A percentile compares a stretch with the other conserved stretches of the same genome.
Evolutionary conservation across 2,888 invertebrate species (phyloP).

Genomic region (Athalia rosae): DNA sequence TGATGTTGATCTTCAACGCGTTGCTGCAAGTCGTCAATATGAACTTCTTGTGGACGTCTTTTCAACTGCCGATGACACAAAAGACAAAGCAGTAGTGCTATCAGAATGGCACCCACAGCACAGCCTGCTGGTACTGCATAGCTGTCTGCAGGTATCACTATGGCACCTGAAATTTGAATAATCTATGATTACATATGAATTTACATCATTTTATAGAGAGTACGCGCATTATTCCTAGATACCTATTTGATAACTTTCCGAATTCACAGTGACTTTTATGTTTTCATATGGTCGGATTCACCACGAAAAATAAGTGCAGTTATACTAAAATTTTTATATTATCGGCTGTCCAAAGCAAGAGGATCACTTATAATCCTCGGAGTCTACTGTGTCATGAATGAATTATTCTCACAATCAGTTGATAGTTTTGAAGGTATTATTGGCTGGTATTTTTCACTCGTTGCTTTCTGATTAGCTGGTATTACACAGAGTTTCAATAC

Average conservation of each 20-base stretch:
- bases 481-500: constrained; percentile 13
- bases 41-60: constrained; percentile 63
- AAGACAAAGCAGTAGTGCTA: constrained; percentile 75
- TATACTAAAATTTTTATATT: too few relatives aligned
- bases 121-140: constrained; percentile 76
- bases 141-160: constrained; percentile 77
- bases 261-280: too few relatives aligned
- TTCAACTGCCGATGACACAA: constrained; percentile 76
- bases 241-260: too few relatives aligned
- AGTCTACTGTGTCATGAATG: too few relatives aligned
- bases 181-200: neutral
- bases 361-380: too few relatives aligned
- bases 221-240: too few relatives aligned
- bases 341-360: too few relatives aligned
- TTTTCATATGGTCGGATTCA: too few relatives aligned
- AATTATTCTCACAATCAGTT: neutral
- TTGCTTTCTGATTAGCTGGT: constrained; percentile 18
- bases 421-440: neutral
- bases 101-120: constrained; percentile 73
- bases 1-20: constrained; percentile 45
- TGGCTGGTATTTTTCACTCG: neutral
- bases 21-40: constrained; percentile 64
- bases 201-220: neutral
- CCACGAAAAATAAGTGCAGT: too few relatives aligned
- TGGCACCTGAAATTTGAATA: constrained; percentile 70